A percentile compares a stretch with the other conserved stretches of the same genome.
These are phyloP conservation scores for Macrochelys suwanniensis DNA, from an alignment of 2,797 vertebrate species.

Conservation along the genomic window DNA sequence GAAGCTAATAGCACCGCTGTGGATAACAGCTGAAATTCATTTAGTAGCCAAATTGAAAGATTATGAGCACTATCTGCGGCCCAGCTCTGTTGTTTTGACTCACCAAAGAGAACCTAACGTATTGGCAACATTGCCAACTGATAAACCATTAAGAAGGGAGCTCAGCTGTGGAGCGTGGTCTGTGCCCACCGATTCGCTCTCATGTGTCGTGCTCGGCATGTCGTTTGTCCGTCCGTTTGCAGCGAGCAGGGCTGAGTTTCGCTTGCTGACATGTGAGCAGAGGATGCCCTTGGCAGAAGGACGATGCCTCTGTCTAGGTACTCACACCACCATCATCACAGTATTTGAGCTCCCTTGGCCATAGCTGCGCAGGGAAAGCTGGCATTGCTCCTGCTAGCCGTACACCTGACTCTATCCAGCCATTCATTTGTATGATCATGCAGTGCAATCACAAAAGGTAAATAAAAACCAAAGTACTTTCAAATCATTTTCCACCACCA, in stretches of 20 bases:
- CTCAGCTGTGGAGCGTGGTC: background rate
- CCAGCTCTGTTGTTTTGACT: background rate
- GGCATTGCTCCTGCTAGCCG: background rate
- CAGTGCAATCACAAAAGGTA: background rate
- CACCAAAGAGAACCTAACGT: background rate
- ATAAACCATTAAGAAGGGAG: background rate
- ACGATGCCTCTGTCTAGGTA: background rate
- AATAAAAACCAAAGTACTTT: background rate
- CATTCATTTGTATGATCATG: background rate
- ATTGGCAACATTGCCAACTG: background rate
- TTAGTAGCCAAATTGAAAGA: too few species aligned
- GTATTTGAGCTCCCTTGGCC: background rate
- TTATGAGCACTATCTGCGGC: too few species aligned
- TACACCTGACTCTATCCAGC: too few species aligned
- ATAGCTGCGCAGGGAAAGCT: too few species aligned
- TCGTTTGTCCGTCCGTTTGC: background rate
- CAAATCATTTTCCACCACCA: background rate
- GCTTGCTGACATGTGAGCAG: rapidly evolving
- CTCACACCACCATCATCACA: too few species aligned
- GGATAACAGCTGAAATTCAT: too few species aligned
- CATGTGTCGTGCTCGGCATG: rapidly evolving
- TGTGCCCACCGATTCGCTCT: background rate
- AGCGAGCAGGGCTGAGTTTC: background rate
- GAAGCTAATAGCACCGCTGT: too few species aligned
- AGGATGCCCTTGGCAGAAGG: background rate